Evolutionary conservation across 2,888 invertebrate genomes (phyloP).

Genomic region (Pasiphila rectangulata): DNA sequence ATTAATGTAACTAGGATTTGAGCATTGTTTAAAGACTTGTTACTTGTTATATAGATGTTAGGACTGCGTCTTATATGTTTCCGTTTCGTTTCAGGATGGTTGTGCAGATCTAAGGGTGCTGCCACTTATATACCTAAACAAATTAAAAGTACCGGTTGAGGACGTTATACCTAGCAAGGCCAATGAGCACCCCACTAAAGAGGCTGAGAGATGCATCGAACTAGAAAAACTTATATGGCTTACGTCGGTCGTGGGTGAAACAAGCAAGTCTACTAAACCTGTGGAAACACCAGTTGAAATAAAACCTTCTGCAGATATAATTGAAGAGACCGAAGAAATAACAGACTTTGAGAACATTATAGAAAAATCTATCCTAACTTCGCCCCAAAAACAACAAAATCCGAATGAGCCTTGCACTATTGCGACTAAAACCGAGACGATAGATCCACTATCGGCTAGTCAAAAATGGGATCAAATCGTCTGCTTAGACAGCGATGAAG

Average conservation of each 20-base stretch:
- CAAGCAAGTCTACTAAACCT: conserved; percentile 1
- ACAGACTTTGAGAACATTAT: conserved; percentile 12
- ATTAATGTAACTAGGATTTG: no score
- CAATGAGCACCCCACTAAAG: conserved; percentile 56
- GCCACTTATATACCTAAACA: conserved; percentile 61
- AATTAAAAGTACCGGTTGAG: conserved; percentile 42
- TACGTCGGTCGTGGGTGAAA: conserved; percentile 43
- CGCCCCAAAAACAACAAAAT: conserved; percentile 6
- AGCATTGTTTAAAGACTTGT: not conserved
- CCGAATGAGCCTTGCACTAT: conserved; percentile 22
- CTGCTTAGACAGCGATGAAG: conserved; percentile 70
- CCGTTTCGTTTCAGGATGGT: conserved; percentile 55
- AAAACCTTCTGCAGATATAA: conserved; percentile 4
- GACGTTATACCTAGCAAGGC: conserved; percentile 39
- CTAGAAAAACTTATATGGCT: conserved; percentile 63
- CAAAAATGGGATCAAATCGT: conserved; percentile 25
- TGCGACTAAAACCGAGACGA: no score
- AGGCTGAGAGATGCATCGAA: conserved; percentile 67
- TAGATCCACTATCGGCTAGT: conserved; percentile 16
- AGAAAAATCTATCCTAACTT: conserved; percentile 11
- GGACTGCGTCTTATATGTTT: no score
- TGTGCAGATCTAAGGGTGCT: conserved; percentile 52
- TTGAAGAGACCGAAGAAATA: conserved; percentile 4
- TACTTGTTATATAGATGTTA: not conserved
- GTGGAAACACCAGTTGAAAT: not conserved